Evolutionary conservation across 2,113 vertebrate genomes (phyloP).

Genomic region (Ammospiza caudacuta): DNA sequence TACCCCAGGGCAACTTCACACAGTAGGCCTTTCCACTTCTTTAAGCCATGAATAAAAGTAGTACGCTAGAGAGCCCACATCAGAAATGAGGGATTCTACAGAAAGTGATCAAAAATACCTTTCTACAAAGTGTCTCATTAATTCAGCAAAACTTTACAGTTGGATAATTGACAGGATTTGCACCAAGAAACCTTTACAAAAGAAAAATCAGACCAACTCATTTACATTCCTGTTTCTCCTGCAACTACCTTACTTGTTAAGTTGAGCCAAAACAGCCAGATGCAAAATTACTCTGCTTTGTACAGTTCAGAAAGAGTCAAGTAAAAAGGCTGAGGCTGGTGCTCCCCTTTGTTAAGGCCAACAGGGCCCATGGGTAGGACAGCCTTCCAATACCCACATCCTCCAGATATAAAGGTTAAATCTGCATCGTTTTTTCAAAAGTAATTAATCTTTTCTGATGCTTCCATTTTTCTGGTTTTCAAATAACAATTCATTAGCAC

Average conservation of each 20-base stretch:
- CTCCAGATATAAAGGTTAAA: background rate
- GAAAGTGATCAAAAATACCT: background rate
- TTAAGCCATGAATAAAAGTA: background rate
- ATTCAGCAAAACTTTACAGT: background rate
- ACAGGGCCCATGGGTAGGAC: background rate
- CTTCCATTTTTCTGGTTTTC: background rate
- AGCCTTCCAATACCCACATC: background rate
- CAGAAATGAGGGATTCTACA: background rate
- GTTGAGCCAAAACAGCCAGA: background rate
- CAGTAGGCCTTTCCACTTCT: background rate
- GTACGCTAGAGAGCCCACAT: background rate
- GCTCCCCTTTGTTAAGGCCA: background rate
- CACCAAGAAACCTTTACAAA: constrained; percentile 39
- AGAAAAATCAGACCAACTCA: constrained; percentile 16
- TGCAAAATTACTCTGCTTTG: background rate
- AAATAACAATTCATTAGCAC: background rate
- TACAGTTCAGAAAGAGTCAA: background rate
- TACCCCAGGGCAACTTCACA: background rate
- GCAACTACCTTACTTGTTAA: background rate
- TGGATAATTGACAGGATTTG: constrained; percentile 30
- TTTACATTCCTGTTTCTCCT: constrained; percentile 29
- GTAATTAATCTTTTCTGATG: background rate
- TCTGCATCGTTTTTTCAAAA: background rate
- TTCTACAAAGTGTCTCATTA: background rate
- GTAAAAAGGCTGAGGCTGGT: rapidly evolving